Evolutionary conservation across 2,113 vertebrate species (phyloP).

Genomic region (Galemys pyrenaicus): DNA sequence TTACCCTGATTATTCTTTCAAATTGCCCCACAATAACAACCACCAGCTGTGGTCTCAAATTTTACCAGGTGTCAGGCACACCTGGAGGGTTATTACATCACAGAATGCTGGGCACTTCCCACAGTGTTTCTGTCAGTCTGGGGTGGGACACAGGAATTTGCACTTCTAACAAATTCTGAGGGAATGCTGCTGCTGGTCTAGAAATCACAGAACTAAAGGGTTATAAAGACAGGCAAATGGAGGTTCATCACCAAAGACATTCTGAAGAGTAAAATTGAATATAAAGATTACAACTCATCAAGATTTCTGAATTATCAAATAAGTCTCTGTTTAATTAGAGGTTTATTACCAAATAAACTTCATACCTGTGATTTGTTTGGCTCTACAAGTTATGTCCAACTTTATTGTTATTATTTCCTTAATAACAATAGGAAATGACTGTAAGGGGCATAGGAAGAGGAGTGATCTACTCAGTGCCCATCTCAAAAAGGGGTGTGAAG

Average conservation of each 20-base stretch:
- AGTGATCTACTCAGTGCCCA: neutral
- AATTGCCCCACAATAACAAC: neutral
- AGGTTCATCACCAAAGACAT: too few relatives aligned
- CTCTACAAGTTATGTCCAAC: neutral
- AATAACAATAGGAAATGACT: neutral
- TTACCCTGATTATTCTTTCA: neutral
- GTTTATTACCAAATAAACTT: neutral
- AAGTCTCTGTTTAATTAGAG: neutral
- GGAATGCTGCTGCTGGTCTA: neutral
- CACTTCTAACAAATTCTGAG: neutral
- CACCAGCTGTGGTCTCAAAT: neutral
- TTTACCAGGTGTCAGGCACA: neutral
- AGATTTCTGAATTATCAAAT: neutral
- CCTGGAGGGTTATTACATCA: neutral
- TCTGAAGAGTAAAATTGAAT: neutral
- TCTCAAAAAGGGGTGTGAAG: neutral
- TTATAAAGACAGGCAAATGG: neutral
- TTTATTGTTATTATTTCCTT: too few relatives aligned
- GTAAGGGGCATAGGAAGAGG: neutral
- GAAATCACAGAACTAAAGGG: neutral
- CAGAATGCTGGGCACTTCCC: neutral
- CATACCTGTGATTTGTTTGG: neutral
- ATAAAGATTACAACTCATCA: neutral
- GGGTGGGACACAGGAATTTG: neutral
- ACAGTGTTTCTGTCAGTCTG: neutral